Evolutionary conservation across 2,113 vertebrate genomes (phyloP).

Genomic region (Oreochromis spilurus): DNA sequence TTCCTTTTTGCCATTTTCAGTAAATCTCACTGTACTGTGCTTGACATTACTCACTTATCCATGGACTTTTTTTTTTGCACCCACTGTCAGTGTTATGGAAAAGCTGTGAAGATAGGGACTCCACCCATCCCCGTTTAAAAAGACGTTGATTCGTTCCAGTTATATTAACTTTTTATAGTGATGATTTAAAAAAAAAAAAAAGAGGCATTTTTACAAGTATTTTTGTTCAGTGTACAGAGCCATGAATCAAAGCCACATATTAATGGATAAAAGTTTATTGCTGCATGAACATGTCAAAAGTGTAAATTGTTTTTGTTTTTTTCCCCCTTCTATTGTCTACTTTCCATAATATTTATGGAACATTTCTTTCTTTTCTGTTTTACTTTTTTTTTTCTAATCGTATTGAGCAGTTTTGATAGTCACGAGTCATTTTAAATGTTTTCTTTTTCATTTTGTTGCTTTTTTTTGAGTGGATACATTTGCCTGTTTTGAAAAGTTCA

Average conservation of each 20-base stretch:
- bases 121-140: constrained; percentile 44
- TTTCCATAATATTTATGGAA: constrained; percentile 83
- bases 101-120: constrained; percentile 63
- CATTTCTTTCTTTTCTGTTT: constrained; percentile 26
- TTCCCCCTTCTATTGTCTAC: constrained; percentile 49
- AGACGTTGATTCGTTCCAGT: constrained; percentile 29
- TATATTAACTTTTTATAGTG: constrained; percentile 62
- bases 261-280: constrained; percentile 68
- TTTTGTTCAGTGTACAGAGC: constrained; percentile 71
- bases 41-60: constrained; percentile 70
- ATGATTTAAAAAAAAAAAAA: background rate
- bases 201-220: constrained; percentile 68
- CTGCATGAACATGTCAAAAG: constrained; percentile 74
- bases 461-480: constrained; percentile 38
- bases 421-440: constrained; percentile 54
- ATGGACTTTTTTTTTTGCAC: constrained; percentile 52
- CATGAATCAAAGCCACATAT: constrained; percentile 69
- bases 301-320: constrained; percentile 59
- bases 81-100: constrained; percentile 62
- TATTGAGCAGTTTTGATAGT: constrained; percentile 55
- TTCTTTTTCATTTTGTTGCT: constrained; percentile 18
- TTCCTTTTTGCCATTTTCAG: constrained; percentile 57
- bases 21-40: constrained; percentile 74
- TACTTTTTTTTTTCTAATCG: constrained; percentile 45
- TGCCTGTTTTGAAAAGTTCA: constrained; percentile 47